phyloP scores from a whole-genome alignment of 2,888 invertebrate genomes.

The Parnassius apollo region DNA sequence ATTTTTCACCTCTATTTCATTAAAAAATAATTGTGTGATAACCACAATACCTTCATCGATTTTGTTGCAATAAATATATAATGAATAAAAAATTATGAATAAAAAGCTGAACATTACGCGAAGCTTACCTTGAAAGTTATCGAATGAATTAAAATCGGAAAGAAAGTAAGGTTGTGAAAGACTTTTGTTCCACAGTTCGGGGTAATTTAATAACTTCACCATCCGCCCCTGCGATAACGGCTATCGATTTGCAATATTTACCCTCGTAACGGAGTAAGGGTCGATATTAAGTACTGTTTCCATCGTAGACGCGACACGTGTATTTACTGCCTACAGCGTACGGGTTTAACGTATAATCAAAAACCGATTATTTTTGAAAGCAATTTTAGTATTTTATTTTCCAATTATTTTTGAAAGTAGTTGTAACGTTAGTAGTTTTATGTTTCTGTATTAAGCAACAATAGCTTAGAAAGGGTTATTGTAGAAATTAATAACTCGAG shows the following conservation, averaged over 20 bases:
- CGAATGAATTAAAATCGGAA: constrained; percentile 21
- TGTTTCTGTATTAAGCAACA: no score
- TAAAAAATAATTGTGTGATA: no score
- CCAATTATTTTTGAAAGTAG: no score
- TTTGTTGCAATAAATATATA: no score
- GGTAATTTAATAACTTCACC: constrained; percentile 61
- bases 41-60: no score
- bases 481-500: no score
- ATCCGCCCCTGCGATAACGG: constrained; percentile 47
- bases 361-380: constrained; percentile 4
- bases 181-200: constrained; percentile 40
- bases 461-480: no score
- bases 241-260: constrained; percentile 66
- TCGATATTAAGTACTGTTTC: constrained; percentile 18
- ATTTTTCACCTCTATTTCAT: no score
- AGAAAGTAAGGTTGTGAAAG: constrained; percentile 19
- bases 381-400: no score
- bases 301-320: constrained; percentile 31
- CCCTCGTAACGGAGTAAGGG: constrained; percentile 41
- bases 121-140: constrained; percentile 1
- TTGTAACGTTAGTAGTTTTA: no score
- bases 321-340: constrained; percentile 33
- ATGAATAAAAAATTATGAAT: not conserved
- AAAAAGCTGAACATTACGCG: constrained; percentile 2
- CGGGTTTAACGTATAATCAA: constrained; percentile 3